Base-by-base conservation (phyloP, 1,140 invertebrate species). In the Drosophila asahinai region DNA sequence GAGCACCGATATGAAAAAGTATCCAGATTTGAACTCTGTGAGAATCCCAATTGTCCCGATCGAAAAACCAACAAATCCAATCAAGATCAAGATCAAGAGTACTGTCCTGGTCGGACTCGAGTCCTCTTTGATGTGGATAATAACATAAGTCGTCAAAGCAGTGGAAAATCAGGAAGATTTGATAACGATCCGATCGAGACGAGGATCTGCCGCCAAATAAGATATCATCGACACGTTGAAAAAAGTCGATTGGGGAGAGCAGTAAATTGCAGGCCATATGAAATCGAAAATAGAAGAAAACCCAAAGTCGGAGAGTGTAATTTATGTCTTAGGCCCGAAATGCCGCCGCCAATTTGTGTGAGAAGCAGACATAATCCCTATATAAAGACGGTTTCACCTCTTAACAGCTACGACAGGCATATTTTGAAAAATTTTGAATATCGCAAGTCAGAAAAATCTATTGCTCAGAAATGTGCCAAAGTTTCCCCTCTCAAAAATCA, bases 361-460 rank as follows among this genome's bases (percentile, higher is more conserved):
- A 33, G 36, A 36, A 40, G 40, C 12, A 27, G 64, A 7, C 7
- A 25, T n/a, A 67, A 61, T 45, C 55, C 36, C 3, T 30, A 27
- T 27, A 11, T 42, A 6, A 58, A 6, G 0, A 7, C 8, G 6
- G 42, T 14, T n/a, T 17, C 38, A 3, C 8, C 3, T 30, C n/a
- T 70, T 0, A 78, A 48, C n/a, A 71, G 76, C 59, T 71, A 77
- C 22, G 77, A 79, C 0, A 71, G 22, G 7, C 14, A 72, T 55
- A 55, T 77, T 9, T 59, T 79, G 25, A 4, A 45, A 6, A 52
- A 45, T 25, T 54, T 55, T 12, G 30, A 55, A 12, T 48, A 40
- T 22, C 15, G 45, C 14, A 77, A 51, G 17, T 30, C 6, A 0
- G 52, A 40, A 9, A 38, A 63, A 11, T 22, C 11, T 9, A 63